These are phyloP conservation scores for Oreochromis aureus DNA, from an alignment of 2,113 vertebrate species.

Conservation along the genomic window DNA sequence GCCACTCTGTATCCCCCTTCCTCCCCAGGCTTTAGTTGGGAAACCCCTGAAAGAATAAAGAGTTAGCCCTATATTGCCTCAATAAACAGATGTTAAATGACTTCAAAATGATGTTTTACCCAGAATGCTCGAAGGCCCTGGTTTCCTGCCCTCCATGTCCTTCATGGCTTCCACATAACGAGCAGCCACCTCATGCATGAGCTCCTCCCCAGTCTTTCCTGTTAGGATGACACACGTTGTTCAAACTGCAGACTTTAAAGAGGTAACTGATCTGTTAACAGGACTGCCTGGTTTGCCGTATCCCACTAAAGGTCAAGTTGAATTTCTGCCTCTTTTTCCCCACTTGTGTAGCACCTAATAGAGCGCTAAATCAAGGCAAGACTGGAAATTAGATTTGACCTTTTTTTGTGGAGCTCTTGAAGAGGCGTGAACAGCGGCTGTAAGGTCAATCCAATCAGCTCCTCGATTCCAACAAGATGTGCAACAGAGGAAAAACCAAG, in stretches of 20 bases:
- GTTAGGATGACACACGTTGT: not conserved
- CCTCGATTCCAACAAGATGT: not conserved
- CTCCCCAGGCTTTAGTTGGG: conserved; percentile 71
- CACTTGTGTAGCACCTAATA: not conserved
- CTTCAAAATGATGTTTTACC: conserved; percentile 42
- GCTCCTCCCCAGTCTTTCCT: conserved; percentile 73
- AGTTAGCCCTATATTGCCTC: not conserved
- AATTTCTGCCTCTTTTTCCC: not conserved
- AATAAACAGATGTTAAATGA: not conserved
- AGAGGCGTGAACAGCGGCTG: not conserved
- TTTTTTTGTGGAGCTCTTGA: conserved; percentile 28
- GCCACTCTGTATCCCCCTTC: conserved; percentile 72
- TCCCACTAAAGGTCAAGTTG: conserved; percentile 37
- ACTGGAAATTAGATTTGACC: conserved; percentile 38
- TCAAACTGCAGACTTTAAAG: not conserved
- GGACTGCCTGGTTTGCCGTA: not conserved
- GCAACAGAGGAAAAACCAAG: not conserved
- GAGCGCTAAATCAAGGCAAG: conserved; percentile 28
- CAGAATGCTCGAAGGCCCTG: conserved; percentile 76
- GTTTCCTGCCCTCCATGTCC: conserved; percentile 80
- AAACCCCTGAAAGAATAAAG: conserved; percentile 62
- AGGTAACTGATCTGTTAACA: not conserved
- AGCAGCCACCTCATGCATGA: conserved; percentile 74
- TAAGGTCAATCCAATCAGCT: conserved; percentile 16
- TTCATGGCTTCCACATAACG: conserved; percentile 78